Base-by-base conservation (phyloP, 1,140 invertebrate species). In the Drosophila chauvacae region DNA sequence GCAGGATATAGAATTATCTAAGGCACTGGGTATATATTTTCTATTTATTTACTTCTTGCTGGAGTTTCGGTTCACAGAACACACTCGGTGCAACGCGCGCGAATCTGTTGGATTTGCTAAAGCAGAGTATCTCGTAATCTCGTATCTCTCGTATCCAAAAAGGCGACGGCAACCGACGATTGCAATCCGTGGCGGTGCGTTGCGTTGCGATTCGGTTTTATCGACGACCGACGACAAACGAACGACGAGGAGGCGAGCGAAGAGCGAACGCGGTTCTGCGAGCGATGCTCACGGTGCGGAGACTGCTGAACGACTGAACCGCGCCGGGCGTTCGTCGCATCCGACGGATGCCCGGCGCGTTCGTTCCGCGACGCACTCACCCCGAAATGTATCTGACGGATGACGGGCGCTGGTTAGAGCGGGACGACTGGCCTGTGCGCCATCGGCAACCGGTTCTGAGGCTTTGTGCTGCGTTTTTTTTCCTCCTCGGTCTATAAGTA, bases 231-330 rank as follows among this genome's bases (percentile, higher is more conserved):
- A 62, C 57, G 44, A 59, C 44, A 28, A 28, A 23, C 44, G 44
- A 45, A 20, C 44, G 44, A 59, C 59, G 65, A 58, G 48, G 42
- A 44, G 44, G 13, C 20, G 45, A 26, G 45, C 59, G 53, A 37
- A 18, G 50, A 7, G 53, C 57, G 75, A 28, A 61, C 83, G 81
- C 81, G 81, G 70, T 74, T 50, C 66, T 56, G 55, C 80, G 73
- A 51, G 78, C 81, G 81, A 88, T 88, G 86, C 85, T 85, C 68
- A 85, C 85, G 79, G 71, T 79, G 79, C 85, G 80, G 75, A 80
- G 85, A 80, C 72, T 90, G 81, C 64, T 81, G 86, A 90, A 90
- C 85, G 85, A 90, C 86, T 90, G 81, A 88, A 90, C 81, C 85
- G 85, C 85, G 85, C 85, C 68, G 66, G 65, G 44, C 50, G 68